phyloP scores from a whole-genome alignment of 2,797 vertebrate genomes.

The Sandelia bainsii region DNA sequence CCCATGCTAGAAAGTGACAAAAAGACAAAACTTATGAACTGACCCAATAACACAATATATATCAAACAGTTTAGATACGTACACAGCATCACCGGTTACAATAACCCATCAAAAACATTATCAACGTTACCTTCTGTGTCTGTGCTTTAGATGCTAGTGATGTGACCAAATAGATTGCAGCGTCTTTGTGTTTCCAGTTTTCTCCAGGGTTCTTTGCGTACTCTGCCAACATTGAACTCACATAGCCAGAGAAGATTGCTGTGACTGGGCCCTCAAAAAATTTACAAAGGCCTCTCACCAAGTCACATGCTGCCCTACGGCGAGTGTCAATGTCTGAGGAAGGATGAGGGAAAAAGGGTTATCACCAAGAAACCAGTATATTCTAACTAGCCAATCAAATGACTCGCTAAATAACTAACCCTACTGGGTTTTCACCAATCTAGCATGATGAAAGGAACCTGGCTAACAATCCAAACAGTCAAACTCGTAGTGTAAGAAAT shows the following conservation, averaged over 20 bases:
- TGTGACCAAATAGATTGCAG: slow-evolving; percentile 97
- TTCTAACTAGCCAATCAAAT: not conserved
- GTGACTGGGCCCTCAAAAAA: slow-evolving; percentile 98
- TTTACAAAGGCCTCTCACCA: slow-evolving; percentile 96
- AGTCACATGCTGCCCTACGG: slow-evolving; percentile 95
- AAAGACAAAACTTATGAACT: not conserved
- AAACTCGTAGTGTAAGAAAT: not conserved
- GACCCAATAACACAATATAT: not conserved
- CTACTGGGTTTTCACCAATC: not conserved
- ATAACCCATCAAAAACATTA: not conserved
- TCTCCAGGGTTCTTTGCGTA: slow-evolving; percentile 93
- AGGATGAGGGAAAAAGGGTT: not conserved
- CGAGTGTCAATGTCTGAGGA: slow-evolving; percentile 95
- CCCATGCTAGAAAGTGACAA: slow-evolving; percentile 88
- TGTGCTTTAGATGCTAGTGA: slow-evolving; percentile 98
- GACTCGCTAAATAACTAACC: no score
- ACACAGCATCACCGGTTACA: not conserved
- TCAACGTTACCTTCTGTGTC: slow-evolving; percentile 92
- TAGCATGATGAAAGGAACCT: not conserved
- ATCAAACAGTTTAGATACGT: not conserved
- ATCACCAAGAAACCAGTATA: not conserved
- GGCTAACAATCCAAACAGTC: not conserved
- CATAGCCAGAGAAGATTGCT: slow-evolving; percentile 97
- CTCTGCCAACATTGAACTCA: slow-evolving; percentile 96
- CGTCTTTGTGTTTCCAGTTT: slow-evolving; percentile 99